These are phyloP conservation scores for Chrysomela aeneicollis DNA, from an alignment of 2,888 invertebrate genomes.

Conservation along the genomic window DNA sequence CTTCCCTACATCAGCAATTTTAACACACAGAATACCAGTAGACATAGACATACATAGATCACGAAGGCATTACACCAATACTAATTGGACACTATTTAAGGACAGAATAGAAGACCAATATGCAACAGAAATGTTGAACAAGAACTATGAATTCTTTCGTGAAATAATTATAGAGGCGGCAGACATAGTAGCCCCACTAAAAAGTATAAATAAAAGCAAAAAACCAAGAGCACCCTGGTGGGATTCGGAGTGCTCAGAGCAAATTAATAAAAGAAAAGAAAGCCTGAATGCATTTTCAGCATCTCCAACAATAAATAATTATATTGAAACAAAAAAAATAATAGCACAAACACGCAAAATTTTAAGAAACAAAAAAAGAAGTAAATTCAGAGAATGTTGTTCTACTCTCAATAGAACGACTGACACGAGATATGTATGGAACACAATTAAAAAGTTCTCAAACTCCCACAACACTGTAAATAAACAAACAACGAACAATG, in stretches of 20 bases:
- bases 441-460: background rate
- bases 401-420: background rate
- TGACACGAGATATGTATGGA: background rate
- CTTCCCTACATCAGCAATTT: background rate
- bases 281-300: too few species aligned
- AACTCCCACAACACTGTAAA: background rate
- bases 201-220: too few species aligned
- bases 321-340: constrained; percentile 1
- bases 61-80: background rate
- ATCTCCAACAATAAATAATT: background rate
- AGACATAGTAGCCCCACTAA: background rate
- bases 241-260: too few species aligned
- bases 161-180: too few species aligned
- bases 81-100: background rate
- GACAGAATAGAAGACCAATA: background rate
- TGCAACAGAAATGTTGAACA: background rate
- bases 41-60: too few species aligned
- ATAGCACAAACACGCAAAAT: background rate
- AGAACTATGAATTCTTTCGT: background rate
- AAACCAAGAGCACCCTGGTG: too few species aligned
- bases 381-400: background rate
- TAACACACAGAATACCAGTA: background rate
- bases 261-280: too few species aligned
- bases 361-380: background rate
- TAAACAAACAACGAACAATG: background rate